A percentile compares a stretch with the other conserved stretches of the same genome.
Conservation (phyloP, 2,113 vertebrate genomes). For the Pituophis catenifer region DNA sequence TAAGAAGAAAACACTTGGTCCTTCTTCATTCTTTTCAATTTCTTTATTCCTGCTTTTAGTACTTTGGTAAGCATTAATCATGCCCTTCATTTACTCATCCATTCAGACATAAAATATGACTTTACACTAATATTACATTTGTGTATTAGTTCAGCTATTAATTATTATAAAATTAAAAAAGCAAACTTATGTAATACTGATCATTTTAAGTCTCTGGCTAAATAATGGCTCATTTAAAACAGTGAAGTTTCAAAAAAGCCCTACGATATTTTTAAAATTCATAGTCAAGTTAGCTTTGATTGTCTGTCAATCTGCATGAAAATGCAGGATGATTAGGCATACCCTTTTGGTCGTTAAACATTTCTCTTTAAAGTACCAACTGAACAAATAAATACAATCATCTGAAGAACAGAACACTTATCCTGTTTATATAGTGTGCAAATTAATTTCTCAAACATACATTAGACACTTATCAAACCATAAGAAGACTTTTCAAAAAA, state of each 20-base stretch:
- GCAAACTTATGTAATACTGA: background rate
- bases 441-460: background rate
- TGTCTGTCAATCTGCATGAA: background rate
- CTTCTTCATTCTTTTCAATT: background rate
- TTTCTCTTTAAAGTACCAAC: background rate
- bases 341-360: background rate
- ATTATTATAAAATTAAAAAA: background rate
- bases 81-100: background rate
- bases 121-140: background rate
- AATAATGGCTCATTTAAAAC: background rate
- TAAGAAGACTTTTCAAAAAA: background rate
- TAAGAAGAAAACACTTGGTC: background rate
- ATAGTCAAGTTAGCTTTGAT: background rate
- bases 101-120: background rate
- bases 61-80: background rate
- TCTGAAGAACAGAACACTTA: background rate
- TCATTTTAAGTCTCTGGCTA: background rate
- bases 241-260: background rate
- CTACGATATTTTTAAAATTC: background rate
- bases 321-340: background rate
- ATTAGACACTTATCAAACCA: background rate
- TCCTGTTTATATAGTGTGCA: background rate
- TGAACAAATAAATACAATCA: background rate
- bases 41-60: background rate
- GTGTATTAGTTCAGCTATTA: background rate